These are phyloP conservation scores for Drosophila bunnanda DNA, from an alignment of 2,888 invertebrate species.

Conservation along the genomic window DNA sequence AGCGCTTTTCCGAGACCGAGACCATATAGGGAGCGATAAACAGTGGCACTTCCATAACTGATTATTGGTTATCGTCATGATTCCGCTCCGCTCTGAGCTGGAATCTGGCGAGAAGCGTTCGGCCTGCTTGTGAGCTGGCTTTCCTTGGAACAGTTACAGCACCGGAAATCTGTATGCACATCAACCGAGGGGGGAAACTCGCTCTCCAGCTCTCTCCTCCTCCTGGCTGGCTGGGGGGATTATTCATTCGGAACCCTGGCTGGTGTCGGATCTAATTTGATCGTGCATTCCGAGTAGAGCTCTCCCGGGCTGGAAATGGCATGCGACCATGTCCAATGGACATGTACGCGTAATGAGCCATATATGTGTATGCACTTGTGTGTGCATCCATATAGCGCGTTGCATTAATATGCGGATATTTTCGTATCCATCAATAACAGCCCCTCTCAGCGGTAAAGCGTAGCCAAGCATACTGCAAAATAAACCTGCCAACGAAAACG, in stretches of 20 bases:
- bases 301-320: slow-evolving; percentile 18
- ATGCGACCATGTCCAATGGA: slow-evolving; percentile 22
- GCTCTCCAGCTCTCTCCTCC: neutral
- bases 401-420: slow-evolving; percentile 3
- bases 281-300: neutral
- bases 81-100: neutral
- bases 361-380: slow-evolving; percentile 2
- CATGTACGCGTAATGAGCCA: slow-evolving; percentile 20
- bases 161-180: neutral
- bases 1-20: neutral
- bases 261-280: slow-evolving; percentile 13
- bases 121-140: neutral
- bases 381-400: slow-evolving; percentile 17
- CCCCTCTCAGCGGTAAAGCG: slow-evolving; percentile 11
- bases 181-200: neutral
- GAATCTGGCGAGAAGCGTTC: slow-evolving; percentile 1
- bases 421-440: slow-evolving; percentile 26
- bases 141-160: slow-evolving; percentile 6
- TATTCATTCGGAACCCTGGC: slow-evolving; percentile 13
- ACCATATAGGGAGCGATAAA: slow-evolving; percentile 20
- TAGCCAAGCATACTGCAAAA: slow-evolving; percentile 25
- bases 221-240: neutral
- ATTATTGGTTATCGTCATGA: slow-evolving; percentile 16
- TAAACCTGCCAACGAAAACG: slow-evolving; percentile 28
- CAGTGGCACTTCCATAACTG: slow-evolving; percentile 23